Evolutionary conservation across 1,140 invertebrate genomes (phyloP), one percentile per base, ranked within the genome.

Genomic region (Drosophila sucinea): DNA sequence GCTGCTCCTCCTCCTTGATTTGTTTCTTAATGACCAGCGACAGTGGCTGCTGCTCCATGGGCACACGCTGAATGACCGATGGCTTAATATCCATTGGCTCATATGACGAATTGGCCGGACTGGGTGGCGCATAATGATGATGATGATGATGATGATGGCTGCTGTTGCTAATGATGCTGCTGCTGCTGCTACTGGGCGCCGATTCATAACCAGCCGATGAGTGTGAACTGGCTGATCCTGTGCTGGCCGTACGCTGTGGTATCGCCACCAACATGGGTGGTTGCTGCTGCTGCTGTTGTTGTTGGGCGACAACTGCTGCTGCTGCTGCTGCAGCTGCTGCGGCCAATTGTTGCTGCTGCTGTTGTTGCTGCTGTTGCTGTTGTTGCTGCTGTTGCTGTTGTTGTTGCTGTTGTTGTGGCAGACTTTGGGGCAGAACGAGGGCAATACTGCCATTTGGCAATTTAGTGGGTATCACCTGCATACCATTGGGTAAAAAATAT

Each of bases 371-470:
- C 91, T 51, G 91, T 93, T 38, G 94, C 0, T 95, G 96, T 1
- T 97, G 92, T 2, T 97, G 93, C 1, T 96, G 94, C 93, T 17
- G 92, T 74, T 25, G 93, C 92, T 25, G 92, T 90, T 29, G 93
- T 91, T 33, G 95, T 27, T 95, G 89, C 3, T 95, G 94, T 23
- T 80, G 80, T 44, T 90, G 87, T 2, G 87, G 82, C 71, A 90
- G 63, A 92, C 61, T 92, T 93, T 63, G 94, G 0, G 96, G 96
- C 10, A 97, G 92, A 3, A 97, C 93, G 2, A 97, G 93, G 0
- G 96, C 96, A 54, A 97, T 93, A 79, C 96, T 96, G 0, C 96
- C 96, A 32, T 95, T 96, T 1, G 96, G 94, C 27, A 97, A 90
- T 61, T 96, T 94, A 29, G 96, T 97, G 11, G 96, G 96, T 8